Conservation (phyloP, 2,888 invertebrate genomes). For the Gibbula magus region DNA sequence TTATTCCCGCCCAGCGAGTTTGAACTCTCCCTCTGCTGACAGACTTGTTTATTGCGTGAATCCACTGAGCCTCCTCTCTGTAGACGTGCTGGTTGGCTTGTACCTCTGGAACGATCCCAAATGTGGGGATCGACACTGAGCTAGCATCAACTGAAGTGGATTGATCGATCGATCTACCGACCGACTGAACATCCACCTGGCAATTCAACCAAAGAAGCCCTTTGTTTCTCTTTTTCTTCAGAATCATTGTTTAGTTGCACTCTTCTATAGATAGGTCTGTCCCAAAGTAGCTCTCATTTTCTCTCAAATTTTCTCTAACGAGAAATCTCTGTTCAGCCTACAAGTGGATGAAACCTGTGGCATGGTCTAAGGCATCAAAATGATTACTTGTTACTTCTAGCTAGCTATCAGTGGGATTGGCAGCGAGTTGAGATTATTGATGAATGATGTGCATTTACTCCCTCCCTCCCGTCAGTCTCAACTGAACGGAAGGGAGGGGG, state of each 20-base stretch:
- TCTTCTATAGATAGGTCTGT: slow-evolving; percentile 20
- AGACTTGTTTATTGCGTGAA: background rate
- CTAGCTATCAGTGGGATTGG: slow-evolving; percentile 20
- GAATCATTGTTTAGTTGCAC: slow-evolving; percentile 19
- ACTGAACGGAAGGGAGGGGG: slow-evolving; percentile 22
- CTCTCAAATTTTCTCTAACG: slow-evolving; percentile 26
- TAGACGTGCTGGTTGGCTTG: background rate
- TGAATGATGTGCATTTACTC: slow-evolving; percentile 28
- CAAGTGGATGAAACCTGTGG: background rate
- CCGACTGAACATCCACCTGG: background rate
- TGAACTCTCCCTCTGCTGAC: background rate
- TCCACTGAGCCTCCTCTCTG: background rate
- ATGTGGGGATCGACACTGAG: background rate
- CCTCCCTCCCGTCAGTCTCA: slow-evolving; percentile 32
- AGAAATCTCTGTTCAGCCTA: background rate
- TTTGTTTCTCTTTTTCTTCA: slow-evolving; percentile 6
- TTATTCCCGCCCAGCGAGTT: slow-evolving; percentile 18
- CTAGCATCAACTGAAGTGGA: slow-evolving; percentile 20
- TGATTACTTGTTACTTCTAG: slow-evolving; percentile 19
- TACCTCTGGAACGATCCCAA: no score
- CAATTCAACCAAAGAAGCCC: slow-evolving; percentile 17
- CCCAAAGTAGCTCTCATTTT: slow-evolving; percentile 44
- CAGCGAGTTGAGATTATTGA: slow-evolving; percentile 9
- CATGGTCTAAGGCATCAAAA: slow-evolving; percentile 42
- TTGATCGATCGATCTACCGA: background rate